Evolutionary conservation across 2,113 vertebrate genomes (phyloP).

Genomic region (Oceanites oceanicus): DNA sequence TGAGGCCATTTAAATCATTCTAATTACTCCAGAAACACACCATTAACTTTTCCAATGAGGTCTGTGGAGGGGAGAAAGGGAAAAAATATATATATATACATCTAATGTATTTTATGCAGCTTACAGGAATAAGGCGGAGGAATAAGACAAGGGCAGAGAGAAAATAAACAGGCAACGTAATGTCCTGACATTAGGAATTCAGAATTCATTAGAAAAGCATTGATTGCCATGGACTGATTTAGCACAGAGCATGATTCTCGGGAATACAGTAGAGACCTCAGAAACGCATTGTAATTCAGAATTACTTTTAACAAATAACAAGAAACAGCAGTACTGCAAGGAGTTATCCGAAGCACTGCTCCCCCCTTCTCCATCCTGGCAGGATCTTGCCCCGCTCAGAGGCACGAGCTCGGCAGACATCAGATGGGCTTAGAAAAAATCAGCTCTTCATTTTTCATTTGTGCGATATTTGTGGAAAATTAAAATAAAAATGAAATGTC

Average conservation of each 20-base stretch:
- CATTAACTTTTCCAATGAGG: conserved; percentile 74
- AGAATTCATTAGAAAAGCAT: conserved; percentile 78
- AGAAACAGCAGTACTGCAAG: background rate
- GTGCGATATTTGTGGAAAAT: background rate
- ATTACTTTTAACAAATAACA: conserved; percentile 43
- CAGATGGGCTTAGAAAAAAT: background rate
- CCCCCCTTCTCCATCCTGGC: background rate
- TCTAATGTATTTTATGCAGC: background rate
- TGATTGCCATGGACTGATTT: conserved; percentile 78
- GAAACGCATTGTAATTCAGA: conserved; percentile 63
- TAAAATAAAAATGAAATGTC: fast-evolving
- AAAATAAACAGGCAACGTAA: conserved; percentile 63
- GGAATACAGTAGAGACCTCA: conserved; percentile 50
- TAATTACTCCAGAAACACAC: conserved; percentile 75
- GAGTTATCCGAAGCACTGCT: background rate
- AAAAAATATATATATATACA: background rate
- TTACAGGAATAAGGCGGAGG: conserved; percentile 16
- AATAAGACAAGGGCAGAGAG: conserved; percentile 55
- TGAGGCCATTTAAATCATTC: conserved; percentile 69
- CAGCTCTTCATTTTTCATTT: background rate
- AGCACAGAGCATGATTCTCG: conserved; percentile 67
- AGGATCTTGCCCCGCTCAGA: background rate
- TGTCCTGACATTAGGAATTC: conserved; percentile 75
- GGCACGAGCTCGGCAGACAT: fast-evolving
- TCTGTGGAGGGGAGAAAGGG: conserved; percentile 39